phyloP scores from a whole-genome alignment of 2,113 vertebrate species.

The Blennius ocellaris region DNA sequence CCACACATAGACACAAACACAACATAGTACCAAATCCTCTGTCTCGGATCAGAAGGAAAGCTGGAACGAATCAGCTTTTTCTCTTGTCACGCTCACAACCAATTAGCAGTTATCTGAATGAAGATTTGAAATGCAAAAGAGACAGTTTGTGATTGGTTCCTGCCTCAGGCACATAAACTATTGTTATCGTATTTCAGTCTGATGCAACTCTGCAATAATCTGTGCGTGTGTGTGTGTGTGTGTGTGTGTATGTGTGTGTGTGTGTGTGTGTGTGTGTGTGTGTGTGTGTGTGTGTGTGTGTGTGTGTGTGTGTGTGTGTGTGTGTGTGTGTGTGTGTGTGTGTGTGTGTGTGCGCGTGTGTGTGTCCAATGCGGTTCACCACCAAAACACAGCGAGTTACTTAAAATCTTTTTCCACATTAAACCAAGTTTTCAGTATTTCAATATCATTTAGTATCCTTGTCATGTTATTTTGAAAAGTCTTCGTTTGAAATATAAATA shows the following conservation, averaged over 20 bases:
- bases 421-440: constrained; percentile 70
- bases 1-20: neutral
- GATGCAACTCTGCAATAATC: constrained; percentile 45
- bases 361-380: constrained; percentile 44
- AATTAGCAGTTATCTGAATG: constrained; percentile 70
- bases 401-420: constrained; percentile 26
- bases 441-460: constrained; percentile 67
- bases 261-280: no score
- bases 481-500: constrained; percentile 54
- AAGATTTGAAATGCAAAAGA: constrained; percentile 79
- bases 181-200: constrained; percentile 66
- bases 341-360: no score
- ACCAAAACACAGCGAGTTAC: constrained; percentile 58
- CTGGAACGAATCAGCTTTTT: constrained; percentile 64
- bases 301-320: no score
- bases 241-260: constrained; percentile 49
- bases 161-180: constrained; percentile 64
- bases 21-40: neutral
- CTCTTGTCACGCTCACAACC: constrained; percentile 68
- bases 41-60: constrained; percentile 55
- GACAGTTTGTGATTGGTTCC: constrained; percentile 71
- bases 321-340: no score
- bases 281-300: no score
- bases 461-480: constrained; percentile 64
- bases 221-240: constrained; percentile 14